phyloP scores from a whole-genome alignment of 2,888 invertebrate species.

The Heteropelma amictum region DNA sequence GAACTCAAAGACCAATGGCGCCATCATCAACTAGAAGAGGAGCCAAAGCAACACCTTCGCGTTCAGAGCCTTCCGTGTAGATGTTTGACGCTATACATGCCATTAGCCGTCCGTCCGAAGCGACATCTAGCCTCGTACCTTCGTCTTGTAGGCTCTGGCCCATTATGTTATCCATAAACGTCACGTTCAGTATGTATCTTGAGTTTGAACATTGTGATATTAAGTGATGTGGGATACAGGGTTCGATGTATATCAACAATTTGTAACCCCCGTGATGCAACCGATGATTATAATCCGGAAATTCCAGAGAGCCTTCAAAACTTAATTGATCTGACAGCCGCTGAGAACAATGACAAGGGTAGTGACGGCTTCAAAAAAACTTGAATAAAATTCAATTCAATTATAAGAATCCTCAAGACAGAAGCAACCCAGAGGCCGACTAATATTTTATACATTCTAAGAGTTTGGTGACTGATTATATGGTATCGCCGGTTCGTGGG shows the following conservation, averaged over 20 bases:
- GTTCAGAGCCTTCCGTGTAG: not conserved
- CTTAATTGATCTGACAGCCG: not conserved
- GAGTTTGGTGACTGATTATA: no score
- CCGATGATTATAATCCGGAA: not conserved
- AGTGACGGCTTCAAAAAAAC: no score
- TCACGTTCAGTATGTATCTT: constrained; percentile 21
- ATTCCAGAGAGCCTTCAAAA: not conserved
- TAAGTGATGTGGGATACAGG: not conserved
- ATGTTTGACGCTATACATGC: constrained; percentile 40
- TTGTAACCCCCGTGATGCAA: not conserved
- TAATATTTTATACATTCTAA: no score
- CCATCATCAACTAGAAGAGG: not conserved
- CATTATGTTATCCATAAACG: constrained; percentile 43
- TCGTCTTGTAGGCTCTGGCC: not conserved
- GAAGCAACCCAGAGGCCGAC: no score
- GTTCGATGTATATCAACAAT: not conserved
- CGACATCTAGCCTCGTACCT: not conserved
- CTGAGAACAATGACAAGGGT: not conserved
- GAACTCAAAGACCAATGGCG: constrained; percentile 2
- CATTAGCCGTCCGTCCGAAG: constrained; percentile 44
- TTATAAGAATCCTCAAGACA: no score
- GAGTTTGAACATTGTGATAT: not conserved
- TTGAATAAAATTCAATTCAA: no score
- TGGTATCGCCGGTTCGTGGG: no score
- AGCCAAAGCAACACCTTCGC: not conserved